phyloP scores from a whole-genome alignment of 1,140 invertebrate species.

The Acromyrmex echinatior region DNA sequence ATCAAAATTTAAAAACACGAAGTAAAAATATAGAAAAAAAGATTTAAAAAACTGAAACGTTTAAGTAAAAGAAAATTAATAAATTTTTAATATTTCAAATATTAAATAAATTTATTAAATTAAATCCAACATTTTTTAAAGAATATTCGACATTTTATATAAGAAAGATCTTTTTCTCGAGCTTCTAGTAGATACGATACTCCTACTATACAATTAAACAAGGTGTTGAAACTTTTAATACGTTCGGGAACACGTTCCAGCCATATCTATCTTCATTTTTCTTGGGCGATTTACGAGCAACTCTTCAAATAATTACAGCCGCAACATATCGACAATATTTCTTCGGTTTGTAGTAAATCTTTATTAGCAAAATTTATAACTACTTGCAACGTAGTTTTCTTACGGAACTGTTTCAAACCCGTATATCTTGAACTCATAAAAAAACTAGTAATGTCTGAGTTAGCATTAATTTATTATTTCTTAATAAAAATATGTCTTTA shows the following conservation, averaged over 20 bases:
- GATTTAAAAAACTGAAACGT: neutral
- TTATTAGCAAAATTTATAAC: slow-evolving; percentile 45
- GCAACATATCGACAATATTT: slow-evolving; percentile 9
- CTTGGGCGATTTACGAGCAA: slow-evolving; percentile 30
- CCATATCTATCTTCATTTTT: slow-evolving; percentile 58
- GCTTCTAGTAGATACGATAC: neutral
- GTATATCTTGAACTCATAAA: neutral
- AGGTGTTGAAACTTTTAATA: slow-evolving; percentile 21
- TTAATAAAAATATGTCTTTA: slow-evolving; percentile 9
- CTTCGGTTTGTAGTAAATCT: slow-evolving; percentile 42
- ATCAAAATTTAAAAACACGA: neutral
- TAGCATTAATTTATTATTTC: neutral
- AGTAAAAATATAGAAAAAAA: neutral
- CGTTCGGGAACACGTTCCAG: slow-evolving; percentile 9
- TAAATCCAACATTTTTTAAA: neutral
- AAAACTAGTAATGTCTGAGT: neutral
- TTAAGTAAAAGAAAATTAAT: neutral
- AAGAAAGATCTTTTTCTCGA: neutral
- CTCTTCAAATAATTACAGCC: slow-evolving; percentile 41
- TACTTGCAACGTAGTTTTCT: neutral
- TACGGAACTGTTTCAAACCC: neutral
- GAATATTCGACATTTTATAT: neutral
- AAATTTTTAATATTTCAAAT: slow-evolving; percentile 1
- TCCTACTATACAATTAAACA: neutral
- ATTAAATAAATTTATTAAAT: slow-evolving; percentile 9